These are phyloP conservation scores for Rallus limicola DNA, from an alignment of 2,113 vertebrate species.

Conservation along the genomic window DNA sequence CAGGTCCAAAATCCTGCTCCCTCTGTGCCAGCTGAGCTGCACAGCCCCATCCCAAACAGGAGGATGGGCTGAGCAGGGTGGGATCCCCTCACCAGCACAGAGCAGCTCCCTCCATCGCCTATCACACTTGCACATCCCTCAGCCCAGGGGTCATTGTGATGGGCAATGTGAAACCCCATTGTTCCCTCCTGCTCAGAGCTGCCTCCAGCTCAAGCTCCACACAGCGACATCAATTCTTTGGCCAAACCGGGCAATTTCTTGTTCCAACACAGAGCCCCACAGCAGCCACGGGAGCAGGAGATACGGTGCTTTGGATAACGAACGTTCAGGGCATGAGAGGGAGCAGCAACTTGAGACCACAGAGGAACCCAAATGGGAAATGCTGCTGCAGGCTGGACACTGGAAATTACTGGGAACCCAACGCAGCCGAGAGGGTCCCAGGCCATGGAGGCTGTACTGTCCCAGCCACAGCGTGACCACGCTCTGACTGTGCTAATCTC, in stretches of 20 bases:
- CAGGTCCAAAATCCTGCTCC: background rate
- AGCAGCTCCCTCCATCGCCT: background rate
- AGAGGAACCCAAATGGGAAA: background rate
- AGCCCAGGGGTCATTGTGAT: fast-evolving
- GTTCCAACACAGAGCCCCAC: background rate
- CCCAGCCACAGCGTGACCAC: fast-evolving
- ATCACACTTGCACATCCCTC: fast-evolving
- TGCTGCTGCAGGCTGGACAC: background rate
- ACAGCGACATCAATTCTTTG: background rate
- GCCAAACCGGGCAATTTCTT: too few species aligned
- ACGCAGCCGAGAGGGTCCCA: fast-evolving
- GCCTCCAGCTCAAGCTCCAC: fast-evolving
- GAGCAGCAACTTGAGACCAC: background rate
- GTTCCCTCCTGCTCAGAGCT: background rate
- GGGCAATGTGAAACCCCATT: fast-evolving
- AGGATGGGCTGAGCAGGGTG: fast-evolving
- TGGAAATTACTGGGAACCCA: fast-evolving
- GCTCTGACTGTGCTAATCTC: background rate
- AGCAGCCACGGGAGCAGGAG: background rate
- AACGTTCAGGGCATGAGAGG: background rate
- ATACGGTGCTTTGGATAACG: fast-evolving
- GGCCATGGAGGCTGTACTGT: background rate
- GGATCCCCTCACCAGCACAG: fast-evolving
- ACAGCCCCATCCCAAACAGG: background rate
- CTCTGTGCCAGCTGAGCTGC: fast-evolving